These are phyloP conservation scores for Oryzaephilus surinamensis DNA, from an alignment of 1,140 invertebrate genomes.

Conservation along the genomic window DNA sequence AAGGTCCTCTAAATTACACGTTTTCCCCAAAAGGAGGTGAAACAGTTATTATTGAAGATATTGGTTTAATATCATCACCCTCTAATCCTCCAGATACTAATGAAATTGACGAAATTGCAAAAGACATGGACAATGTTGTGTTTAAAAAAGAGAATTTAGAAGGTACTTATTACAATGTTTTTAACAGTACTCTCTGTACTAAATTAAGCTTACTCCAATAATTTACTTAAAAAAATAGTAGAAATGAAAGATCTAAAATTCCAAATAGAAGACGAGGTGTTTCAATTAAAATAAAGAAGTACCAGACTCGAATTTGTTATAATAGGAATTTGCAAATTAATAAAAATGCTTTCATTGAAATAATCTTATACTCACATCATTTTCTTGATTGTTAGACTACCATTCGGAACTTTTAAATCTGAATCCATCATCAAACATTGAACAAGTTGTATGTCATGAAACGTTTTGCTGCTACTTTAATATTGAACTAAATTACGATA, in stretches of 20 bases:
- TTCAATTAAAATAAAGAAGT: no score
- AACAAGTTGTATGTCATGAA: slow-evolving; percentile 1
- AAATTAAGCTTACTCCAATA: no score
- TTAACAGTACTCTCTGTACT: no score
- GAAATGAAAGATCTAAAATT: no score
- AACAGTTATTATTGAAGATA: slow-evolving; percentile 4
- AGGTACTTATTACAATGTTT: no score
- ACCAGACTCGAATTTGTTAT: no score
- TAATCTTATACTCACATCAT: background rate
- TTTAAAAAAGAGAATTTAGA: slow-evolving; percentile 5
- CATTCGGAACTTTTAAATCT: background rate
- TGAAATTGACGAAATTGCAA: slow-evolving; percentile 6
- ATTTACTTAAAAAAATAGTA: no score
- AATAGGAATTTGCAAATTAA: slow-evolving; percentile 1
- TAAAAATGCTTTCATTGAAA: background rate
- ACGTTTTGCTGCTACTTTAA: slow-evolving; percentile 13
- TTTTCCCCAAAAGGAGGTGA: slow-evolving; percentile 5
- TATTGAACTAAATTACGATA: background rate
- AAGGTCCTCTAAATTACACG: slow-evolving; percentile 7
- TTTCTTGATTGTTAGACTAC: slow-evolving; percentile 2
- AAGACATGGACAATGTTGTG: slow-evolving; percentile 10
- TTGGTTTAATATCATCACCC: background rate
- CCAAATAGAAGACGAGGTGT: no score
- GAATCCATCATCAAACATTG: slow-evolving; percentile 5
- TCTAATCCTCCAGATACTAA: background rate